phyloP scores from a whole-genome alignment of 2,888 invertebrate species.

The Capitulum mitella region DNA sequence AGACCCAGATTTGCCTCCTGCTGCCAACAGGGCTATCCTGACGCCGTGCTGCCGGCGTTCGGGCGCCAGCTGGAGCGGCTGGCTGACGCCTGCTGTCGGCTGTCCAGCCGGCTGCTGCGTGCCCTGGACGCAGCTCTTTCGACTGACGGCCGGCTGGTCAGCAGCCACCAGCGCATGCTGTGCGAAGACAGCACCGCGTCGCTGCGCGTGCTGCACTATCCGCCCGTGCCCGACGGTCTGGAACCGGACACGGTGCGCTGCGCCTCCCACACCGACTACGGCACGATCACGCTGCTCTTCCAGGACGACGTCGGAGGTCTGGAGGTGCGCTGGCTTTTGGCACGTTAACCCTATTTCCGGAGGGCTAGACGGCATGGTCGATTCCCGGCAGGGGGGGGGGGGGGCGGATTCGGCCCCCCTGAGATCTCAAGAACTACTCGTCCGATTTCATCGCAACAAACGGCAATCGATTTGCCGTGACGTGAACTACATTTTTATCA shows the following conservation, averaged over 20 bases:
- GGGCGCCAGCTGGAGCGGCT: neutral
- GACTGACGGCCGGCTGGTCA: too few species aligned
- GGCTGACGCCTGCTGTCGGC: neutral
- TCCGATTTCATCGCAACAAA: too few species aligned
- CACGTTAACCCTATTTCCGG: too few species aligned
- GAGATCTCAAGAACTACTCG: too few species aligned
- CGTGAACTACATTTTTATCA: too few species aligned
- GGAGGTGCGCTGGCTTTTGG: too few species aligned
- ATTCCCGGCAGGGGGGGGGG: too few species aligned
- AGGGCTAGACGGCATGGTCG: too few species aligned
- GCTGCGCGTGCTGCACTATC: slow-evolving; percentile 64
- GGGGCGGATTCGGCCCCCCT: too few species aligned
- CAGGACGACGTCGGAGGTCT: slow-evolving; percentile 67
- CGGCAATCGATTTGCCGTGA: too few species aligned
- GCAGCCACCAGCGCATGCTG: slow-evolving; percentile 6
- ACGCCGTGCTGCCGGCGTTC: slow-evolving; percentile 25
- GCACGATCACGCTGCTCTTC: slow-evolving; percentile 60
- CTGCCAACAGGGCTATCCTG: slow-evolving; percentile 28
- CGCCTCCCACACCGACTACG: slow-evolving; percentile 61
- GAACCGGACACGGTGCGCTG: slow-evolving; percentile 54
- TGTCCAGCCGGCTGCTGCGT: slow-evolving; percentile 9
- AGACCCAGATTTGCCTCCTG: too few species aligned
- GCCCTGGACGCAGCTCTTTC: neutral
- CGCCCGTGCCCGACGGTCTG: slow-evolving; percentile 47
- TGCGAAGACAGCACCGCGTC: slow-evolving; percentile 26